A percentile compares a stretch with the other conserved stretches of the same genome.
Evolutionary conservation across 2,113 vertebrate genomes (phyloP).

Genomic region (Tichodroma muraria): DNA sequence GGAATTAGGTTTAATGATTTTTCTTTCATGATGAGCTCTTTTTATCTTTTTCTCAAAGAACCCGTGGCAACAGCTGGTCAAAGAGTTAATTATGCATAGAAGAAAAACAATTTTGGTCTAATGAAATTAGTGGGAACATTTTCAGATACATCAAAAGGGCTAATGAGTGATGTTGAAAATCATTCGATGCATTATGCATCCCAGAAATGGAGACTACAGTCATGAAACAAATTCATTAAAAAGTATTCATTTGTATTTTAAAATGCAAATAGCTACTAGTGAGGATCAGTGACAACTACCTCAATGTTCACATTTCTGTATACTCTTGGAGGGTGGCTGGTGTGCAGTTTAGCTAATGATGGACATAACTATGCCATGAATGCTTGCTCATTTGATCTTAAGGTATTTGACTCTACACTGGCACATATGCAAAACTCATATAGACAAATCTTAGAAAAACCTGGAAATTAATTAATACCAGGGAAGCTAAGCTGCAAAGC

Average conservation of each 20-base stretch:
- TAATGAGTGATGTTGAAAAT: not conserved
- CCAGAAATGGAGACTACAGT: not conserved
- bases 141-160: not conserved
- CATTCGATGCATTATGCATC: not conserved
- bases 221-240: not conserved
- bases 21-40: not conserved
- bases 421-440: not conserved
- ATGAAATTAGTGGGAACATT: not conserved
- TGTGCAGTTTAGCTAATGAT: not conserved
- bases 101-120: not conserved
- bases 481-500: not conserved
- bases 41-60: not conserved
- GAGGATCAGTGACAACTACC: not conserved
- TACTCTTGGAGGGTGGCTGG: not conserved
- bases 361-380: not conserved
- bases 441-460: not conserved
- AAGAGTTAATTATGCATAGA: not conserved
- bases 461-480: not conserved
- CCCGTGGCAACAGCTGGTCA: not conserved
- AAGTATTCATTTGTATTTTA: not conserved
- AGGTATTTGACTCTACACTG: not conserved
- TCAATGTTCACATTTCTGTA: not conserved
- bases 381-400: not conserved
- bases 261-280: not conserved
- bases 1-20: not conserved